A percentile compares a stretch with the other conserved stretches of the same genome.
Conservation (phyloP, 2,113 vertebrate species). For the Myotis lucifugus region DNA sequence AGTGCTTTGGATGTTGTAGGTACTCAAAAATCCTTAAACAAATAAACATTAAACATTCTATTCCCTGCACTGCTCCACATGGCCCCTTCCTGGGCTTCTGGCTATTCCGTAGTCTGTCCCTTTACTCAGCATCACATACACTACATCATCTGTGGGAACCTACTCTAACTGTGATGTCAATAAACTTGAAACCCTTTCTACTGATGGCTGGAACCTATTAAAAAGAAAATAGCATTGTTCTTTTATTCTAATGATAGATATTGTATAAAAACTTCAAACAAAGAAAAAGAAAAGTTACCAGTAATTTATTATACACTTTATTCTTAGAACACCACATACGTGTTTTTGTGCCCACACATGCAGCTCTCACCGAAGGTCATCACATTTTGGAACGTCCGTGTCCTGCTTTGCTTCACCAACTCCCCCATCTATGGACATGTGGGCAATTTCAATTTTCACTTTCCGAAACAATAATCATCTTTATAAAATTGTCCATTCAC, state of each 20-base stretch:
- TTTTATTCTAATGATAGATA: background rate
- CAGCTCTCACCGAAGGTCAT: background rate
- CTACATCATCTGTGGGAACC: background rate
- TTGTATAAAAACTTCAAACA: background rate
- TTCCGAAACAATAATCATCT: background rate
- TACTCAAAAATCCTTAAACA: background rate
- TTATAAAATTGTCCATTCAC: background rate
- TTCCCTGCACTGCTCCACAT: fast-evolving
- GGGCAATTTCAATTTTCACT: background rate
- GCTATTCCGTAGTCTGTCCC: background rate
- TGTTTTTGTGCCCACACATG: background rate
- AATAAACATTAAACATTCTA: background rate
- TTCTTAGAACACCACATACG: background rate
- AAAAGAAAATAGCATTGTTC: background rate
- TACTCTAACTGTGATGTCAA: background rate
- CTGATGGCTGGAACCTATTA: background rate
- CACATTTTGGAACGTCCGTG: background rate
- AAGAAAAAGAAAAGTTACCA: background rate
- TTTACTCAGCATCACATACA: background rate
- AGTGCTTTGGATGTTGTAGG: background rate
- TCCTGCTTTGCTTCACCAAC: background rate
- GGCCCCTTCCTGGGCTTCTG: background rate
- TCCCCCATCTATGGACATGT: background rate
- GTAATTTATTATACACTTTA: background rate
- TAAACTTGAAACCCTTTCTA: background rate